phyloP scores from a whole-genome alignment of 2,113 vertebrate genomes.

The Cyphomyrus plagiostoma region DNA sequence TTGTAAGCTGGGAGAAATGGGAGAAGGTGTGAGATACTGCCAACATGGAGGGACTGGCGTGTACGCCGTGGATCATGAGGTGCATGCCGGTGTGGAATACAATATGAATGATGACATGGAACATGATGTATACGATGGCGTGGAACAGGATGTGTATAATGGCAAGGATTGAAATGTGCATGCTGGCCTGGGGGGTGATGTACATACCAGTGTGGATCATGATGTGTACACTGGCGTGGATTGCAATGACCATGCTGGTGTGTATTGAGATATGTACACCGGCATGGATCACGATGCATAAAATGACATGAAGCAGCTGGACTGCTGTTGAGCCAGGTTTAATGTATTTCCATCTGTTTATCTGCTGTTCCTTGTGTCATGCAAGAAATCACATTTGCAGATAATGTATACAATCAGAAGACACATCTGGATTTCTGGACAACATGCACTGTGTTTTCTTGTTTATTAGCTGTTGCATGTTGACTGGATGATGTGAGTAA shows the following conservation, averaged over 20 bases:
- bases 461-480: no score
- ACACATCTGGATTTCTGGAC: no score
- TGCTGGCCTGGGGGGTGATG: neutral
- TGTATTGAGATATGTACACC: neutral
- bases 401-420: no score
- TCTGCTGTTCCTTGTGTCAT: no score
- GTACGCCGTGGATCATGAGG: neutral
- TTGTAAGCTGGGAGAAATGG: neutral
- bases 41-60: neutral
- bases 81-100: neutral
- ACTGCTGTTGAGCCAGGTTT: no score
- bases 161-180: neutral
- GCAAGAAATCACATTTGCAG: no score
- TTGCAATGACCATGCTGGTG: neutral
- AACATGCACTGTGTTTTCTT: no score
- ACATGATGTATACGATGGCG: fast-evolving
- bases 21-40: neutral
- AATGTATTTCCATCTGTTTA: no score
- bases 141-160: neutral
- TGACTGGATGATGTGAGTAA: no score
- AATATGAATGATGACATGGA: neutral
- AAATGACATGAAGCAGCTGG: no score
- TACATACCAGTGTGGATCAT: neutral
- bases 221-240: neutral
- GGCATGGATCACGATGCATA: neutral